Base-by-base conservation (phyloP, 2,113 vertebrate genomes). In the Tichodroma muraria region DNA sequence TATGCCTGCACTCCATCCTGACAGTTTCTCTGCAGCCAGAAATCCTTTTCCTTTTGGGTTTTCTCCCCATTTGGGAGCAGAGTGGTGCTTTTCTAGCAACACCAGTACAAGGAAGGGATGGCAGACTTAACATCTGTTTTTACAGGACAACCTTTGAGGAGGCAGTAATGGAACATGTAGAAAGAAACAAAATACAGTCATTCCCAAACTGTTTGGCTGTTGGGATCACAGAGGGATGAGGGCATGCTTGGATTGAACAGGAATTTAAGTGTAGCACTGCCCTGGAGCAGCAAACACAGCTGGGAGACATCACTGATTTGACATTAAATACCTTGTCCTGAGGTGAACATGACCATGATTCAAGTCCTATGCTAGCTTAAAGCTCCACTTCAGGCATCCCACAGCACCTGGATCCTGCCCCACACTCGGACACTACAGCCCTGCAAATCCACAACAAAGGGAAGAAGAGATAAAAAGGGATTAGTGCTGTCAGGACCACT, bases 341-440 rank as follows among this genome's bases (percentile, higher is more conserved):
- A 54, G 73, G 44, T 0, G 16, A 38, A 57, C 81, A 49, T 0
- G 0, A n/a, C 42, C 61, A 30, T 0, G 0, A n/a, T 5, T 25
- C 52, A 13, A 81, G 59, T 4, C 23, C 70, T 64, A 24, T 8
- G 2, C 14, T 38, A 53, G 50, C 35, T 70, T 13, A 24, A 59
- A 37, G 71, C 64, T 83, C 47, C 24, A 3, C 50, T 73, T 65
- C 6, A 1, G 0, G 9, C 38, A 15, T 22, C 50, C 31, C 1
- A 1, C 45, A 10, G 63, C 0, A 0, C 68, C 66, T 31, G 47
- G 40, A 59, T 70, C 52, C 45, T 17, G 40, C 35, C 88, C 68
- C 35, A 13, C 8, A 0, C 76, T 61, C 20, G 4, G 54, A 25
- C 85, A 45, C 23, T 0, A 8, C 0, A 0, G 72, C 68, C 28